Evolutionary conservation across 1,140 invertebrate genomes (phyloP).

Genomic region (Sitodiplosis mosellana): DNA sequence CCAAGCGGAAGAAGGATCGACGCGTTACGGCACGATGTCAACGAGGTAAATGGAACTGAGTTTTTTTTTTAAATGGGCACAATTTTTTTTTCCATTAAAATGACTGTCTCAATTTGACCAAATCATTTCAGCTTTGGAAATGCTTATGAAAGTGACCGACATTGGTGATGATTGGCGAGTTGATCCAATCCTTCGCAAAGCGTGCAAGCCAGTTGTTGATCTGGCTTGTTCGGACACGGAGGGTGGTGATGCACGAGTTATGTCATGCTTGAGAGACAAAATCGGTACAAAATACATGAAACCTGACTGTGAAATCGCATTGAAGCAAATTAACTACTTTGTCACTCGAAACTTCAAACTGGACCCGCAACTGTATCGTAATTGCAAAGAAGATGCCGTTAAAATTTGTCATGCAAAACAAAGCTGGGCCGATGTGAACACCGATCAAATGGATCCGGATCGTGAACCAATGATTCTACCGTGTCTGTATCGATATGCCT

Average conservation of each 20-base stretch:
- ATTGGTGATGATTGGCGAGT: slow-evolving; percentile 80
- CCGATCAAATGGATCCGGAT: slow-evolving; percentile 46
- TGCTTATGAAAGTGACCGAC: slow-evolving; percentile 60
- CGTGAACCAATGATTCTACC: slow-evolving; percentile 67
- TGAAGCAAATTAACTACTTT: slow-evolving; percentile 95
- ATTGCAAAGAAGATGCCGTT: slow-evolving; percentile 73
- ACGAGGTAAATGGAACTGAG: slow-evolving; percentile 27
- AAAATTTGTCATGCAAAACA: slow-evolving; percentile 60
- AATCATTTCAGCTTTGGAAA: slow-evolving; percentile 35
- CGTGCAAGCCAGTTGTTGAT: slow-evolving; percentile 69
- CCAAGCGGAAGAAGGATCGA: slow-evolving; percentile 34
- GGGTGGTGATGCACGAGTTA: slow-evolving; percentile 57
- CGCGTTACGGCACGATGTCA: slow-evolving; percentile 47
- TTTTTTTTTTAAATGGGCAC: slow-evolving; percentile 10
- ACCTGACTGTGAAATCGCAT: slow-evolving; percentile 69
- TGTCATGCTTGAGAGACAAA: slow-evolving; percentile 87
- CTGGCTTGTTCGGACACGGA: slow-evolving; percentile 43
- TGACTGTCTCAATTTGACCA: too few relatives aligned
- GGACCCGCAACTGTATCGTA: slow-evolving; percentile 73
- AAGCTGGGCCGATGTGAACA: slow-evolving; percentile 49
- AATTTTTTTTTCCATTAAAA: background rate
- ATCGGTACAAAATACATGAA: slow-evolving; percentile 72
- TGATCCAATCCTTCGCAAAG: slow-evolving; percentile 69
- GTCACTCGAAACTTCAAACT: slow-evolving; percentile 84
- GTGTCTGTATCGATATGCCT: slow-evolving; percentile 79